Evolutionary conservation across 2,888 invertebrate species (phyloP), one percentile per base, ranked within the genome.

Genomic region (Cistogaster globosa): DNA sequence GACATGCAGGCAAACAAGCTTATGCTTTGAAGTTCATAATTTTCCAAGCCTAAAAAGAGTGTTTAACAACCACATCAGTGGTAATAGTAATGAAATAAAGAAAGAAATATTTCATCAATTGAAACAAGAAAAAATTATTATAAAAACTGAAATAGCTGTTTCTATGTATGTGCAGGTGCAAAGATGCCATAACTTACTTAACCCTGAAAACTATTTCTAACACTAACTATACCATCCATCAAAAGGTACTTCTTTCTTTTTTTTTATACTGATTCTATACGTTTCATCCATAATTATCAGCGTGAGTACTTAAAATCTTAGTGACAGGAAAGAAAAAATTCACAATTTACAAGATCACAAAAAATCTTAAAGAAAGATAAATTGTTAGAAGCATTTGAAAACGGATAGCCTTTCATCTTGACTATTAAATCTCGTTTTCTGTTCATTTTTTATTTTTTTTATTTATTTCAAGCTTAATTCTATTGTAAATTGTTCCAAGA

Each of bases 121-220:
- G 22, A 58, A 75, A 22, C 2, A 48, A 26, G 12, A 63, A 77
- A 53, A 60, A 63, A 26, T 26, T 1, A 26, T 26, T n/a, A n/a
- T n/a, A n/a, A 26, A 26, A 26, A 2, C 26, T 26, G 26, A 26
- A 75, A 87, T 51, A 63, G 22, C 63, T 75, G 74, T 74, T 65
- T 85, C 74, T 85, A 71, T 85, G 82, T 82, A 90, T 85, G 82
- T 82, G 90, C 90, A 90, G 88, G 89, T 89, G 89, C 88, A 88
- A 89, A 89, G 88, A 88, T 88, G 89, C 89, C 90, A 90, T 90
- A 90, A 90, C 91, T 85, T 75, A 81, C 74, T 82, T 85, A 85
- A 85, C 85, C 85, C 85, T 85, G 82, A 82, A 78, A 85, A 75
- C 68, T 81, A 85, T 82, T 85, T 85, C 82, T 85, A 85, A 85